phyloP scores from a whole-genome alignment of 1,140 invertebrate genomes.

The Trichonephila clavata region DNA sequence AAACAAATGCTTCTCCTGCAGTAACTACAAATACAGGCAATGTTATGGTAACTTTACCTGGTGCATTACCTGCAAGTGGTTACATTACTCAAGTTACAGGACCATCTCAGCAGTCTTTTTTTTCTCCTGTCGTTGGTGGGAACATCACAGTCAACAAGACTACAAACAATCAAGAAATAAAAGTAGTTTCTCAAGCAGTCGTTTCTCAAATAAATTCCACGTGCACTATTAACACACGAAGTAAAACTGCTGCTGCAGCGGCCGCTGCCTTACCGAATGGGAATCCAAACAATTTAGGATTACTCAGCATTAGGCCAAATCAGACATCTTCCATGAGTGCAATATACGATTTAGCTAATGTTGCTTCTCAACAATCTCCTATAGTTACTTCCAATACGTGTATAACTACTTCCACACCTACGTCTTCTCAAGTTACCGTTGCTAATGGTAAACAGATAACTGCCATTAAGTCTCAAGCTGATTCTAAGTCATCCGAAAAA shows the following conservation, averaged over 20 bases:
- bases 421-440: conserved; percentile 65
- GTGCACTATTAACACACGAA: conserved; percentile 73
- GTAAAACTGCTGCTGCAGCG: conserved; percentile 82
- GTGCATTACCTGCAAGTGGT: conserved; percentile 80
- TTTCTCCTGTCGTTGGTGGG: conserved; percentile 78
- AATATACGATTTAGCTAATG: conserved; percentile 80
- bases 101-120: conserved; percentile 71
- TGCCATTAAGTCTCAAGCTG: not conserved
- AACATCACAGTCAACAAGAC: conserved; percentile 77
- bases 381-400: conserved; percentile 78
- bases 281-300: conserved; percentile 80
- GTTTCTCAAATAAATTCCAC: conserved; percentile 35
- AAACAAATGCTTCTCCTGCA: conserved; percentile 15
- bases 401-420: conserved; percentile 49
- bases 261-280: conserved; percentile 78
- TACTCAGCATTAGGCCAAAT: conserved; percentile 80
- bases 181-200: conserved; percentile 39
- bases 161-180: conserved; percentile 55
- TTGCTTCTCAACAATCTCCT: conserved; percentile 80
- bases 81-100: conserved; percentile 82
- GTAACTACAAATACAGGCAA: conserved; percentile 58
- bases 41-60: conserved; percentile 80
- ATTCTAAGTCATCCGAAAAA: conserved; percentile 33
- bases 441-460: conserved; percentile 58
- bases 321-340: conserved; percentile 78